phyloP scores from a whole-genome alignment of 2,113 vertebrate genomes.

The Tricholaema leucomelas region DNA sequence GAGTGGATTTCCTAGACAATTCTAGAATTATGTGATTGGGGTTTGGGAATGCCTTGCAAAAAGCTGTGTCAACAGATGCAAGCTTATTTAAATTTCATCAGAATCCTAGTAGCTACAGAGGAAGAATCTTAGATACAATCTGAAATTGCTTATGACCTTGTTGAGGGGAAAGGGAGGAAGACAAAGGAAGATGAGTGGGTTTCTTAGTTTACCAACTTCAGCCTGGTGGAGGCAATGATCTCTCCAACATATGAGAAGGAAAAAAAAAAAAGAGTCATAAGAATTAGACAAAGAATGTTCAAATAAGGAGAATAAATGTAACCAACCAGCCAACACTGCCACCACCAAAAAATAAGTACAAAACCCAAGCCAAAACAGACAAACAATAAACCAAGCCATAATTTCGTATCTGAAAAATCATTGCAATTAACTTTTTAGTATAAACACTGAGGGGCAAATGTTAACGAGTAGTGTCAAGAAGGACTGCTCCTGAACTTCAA shows the following conservation, averaged over 20 bases:
- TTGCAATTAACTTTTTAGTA: slow-evolving; percentile 1
- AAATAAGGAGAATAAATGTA: not conserved
- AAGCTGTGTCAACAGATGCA: not conserved
- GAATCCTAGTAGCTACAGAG: not conserved
- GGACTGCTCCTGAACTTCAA: not conserved
- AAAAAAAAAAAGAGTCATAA: not conserved
- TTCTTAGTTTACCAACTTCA: not conserved
- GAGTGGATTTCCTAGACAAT: not conserved
- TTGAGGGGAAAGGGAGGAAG: not conserved
- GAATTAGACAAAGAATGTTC: not conserved
- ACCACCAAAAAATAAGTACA: no score
- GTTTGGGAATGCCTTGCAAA: not conserved
- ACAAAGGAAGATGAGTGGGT: not conserved
- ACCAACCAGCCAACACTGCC: no score
- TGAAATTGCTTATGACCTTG: not conserved
- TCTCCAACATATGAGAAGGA: not conserved
- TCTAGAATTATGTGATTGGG: not conserved
- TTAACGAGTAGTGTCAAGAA: slow-evolving; percentile 28
- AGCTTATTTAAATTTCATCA: not conserved
- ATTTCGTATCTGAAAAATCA: not conserved
- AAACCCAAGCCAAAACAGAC: no score
- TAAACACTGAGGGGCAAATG: not conserved
- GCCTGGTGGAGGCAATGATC: not conserved
- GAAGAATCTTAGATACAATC: not conserved
- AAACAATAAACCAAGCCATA: not conserved